Percentiles rank a stretch among this genome's conserved stretches.
Evolutionary conservation across 2,888 invertebrate genomes (phyloP).

Genomic region (Adelphocoris suturalis): DNA sequence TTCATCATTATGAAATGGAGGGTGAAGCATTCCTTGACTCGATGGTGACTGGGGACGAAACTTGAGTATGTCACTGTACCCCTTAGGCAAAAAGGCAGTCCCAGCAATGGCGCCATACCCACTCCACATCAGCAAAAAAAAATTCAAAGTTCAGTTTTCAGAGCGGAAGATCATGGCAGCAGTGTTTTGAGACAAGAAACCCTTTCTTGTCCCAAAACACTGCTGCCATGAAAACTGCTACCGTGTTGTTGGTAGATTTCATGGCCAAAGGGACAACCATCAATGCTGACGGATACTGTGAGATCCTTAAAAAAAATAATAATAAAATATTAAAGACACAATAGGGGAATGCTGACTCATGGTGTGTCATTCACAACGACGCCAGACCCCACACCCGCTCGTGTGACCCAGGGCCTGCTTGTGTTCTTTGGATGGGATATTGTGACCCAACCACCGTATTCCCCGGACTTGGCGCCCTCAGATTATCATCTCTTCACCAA

Average conservation of each 20-base stretch:
- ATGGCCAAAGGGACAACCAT: conserved; percentile 71
- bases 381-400: too few relatives aligned
- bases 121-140: conserved; percentile 51
- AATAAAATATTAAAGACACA: neutral
- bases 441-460: too few relatives aligned
- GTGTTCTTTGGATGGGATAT: too few relatives aligned
- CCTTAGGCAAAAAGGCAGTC: conserved; percentile 45
- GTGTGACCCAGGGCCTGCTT: too few relatives aligned
- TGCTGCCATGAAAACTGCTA: too few relatives aligned
- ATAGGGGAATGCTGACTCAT: neutral
- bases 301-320: conserved; percentile 66
- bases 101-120: conserved; percentile 22
- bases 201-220: too few relatives aligned
- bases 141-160: conserved; percentile 17
- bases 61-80: conserved; percentile 66
- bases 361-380: too few relatives aligned
- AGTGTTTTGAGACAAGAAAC: neutral
- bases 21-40: conserved; percentile 75
- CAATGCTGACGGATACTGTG: conserved; percentile 72
- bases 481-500: conserved; percentile 55
- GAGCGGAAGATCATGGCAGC: conserved; percentile 48
- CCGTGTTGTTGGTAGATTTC: conserved; percentile 66
- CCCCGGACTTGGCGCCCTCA: neutral
- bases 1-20: conserved; percentile 73
- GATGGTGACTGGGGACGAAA: conserved; percentile 72